Base-by-base conservation (phyloP, 2,113 vertebrate species). In the Nothobranchius kuhntae region DNA sequence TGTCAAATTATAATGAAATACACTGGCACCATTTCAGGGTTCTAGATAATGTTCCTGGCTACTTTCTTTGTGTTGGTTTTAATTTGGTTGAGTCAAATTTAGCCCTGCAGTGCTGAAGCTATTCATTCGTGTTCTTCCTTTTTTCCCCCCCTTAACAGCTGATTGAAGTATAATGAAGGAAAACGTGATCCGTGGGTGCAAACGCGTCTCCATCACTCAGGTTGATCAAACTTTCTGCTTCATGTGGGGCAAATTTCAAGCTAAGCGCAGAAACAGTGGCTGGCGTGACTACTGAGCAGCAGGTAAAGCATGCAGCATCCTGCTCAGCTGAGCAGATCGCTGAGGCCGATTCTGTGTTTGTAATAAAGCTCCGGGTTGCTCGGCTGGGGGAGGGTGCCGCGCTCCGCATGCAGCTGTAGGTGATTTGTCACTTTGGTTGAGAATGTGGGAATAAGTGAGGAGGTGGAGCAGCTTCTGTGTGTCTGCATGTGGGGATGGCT, bases 231-330 rank as follows among this genome's bases (percentile, higher is more conserved):
- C 62, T 79, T 75, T 68, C 12, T 35, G 64, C 57, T 50, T 35
- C 40, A 48, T 48, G 36, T 38, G 74, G 45, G 72, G n/a, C 53
- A 68, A 82, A 85, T 89, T 84, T 54, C 13, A 13, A 79, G 82
- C 78, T 90, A 90, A 85, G 87, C 89, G 73, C 83, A 85, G 50
- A 57, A 61, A 83, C 63, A 71, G 67, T 61, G 74, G 81, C 56
- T 30, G 54, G 35, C 56, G 61, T 56, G 83, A 65, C 78, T 59
- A 63, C 48, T 56, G 71, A 69, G 73, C 67, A 58, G 77, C 55
- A 75, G 71, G 80, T 81, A 71, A 51, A 78, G 75, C 78, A 64
- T 63, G 73, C 70, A 61, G 54, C 53, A 21, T 70, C 66, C 51
- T 63, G 81, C 61, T 84, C 56, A n/a, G 75, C 75, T 61, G 59